phyloP scores from a whole-genome alignment of 2,888 invertebrate species.

The Synergus gifuensis region DNA sequence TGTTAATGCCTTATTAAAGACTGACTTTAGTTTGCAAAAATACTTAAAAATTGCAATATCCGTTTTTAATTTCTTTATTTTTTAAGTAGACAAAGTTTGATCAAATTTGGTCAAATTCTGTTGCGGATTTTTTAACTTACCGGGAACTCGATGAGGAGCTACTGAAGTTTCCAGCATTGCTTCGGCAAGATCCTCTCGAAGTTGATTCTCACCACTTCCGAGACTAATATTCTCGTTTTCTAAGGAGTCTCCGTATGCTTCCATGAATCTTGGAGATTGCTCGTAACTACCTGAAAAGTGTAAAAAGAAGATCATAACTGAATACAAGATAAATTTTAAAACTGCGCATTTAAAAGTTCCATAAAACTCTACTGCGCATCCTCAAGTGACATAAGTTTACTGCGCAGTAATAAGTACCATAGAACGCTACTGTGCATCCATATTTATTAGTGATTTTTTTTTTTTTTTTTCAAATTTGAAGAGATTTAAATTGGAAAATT shows the following conservation, averaged over 20 bases:
- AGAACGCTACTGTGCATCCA: too few relatives aligned
- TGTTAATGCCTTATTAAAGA: neutral
- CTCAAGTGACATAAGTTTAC: too few relatives aligned
- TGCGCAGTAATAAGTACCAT: too few relatives aligned
- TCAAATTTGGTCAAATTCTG: neutral
- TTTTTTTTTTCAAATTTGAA: too few relatives aligned
- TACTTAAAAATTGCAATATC: neutral
- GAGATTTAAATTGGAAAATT: too few relatives aligned
- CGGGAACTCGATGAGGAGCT: constrained; percentile 77
- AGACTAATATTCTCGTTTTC: constrained; percentile 72
- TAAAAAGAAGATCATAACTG: neutral
- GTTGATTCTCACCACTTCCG: constrained; percentile 86
- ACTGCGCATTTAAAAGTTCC: neutral
- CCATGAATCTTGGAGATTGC: constrained; percentile 90
- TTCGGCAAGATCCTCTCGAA: constrained; percentile 94
- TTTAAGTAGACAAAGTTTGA: neutral
- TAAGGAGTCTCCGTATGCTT: constrained; percentile 83
- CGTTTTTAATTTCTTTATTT: neutral
- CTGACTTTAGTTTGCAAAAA: neutral
- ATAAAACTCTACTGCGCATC: too few relatives aligned
- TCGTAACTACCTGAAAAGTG: constrained; percentile 88
- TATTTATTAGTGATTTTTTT: too few relatives aligned
- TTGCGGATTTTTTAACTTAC: constrained; percentile 65
- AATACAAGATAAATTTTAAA: constrained; percentile 11
- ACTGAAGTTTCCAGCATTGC: constrained; percentile 93